A percentile compares a stretch with the other conserved stretches of the same genome.
phyloP scores from a whole-genome alignment of 2,888 invertebrate genomes.

The Escarpia spicata region DNA sequence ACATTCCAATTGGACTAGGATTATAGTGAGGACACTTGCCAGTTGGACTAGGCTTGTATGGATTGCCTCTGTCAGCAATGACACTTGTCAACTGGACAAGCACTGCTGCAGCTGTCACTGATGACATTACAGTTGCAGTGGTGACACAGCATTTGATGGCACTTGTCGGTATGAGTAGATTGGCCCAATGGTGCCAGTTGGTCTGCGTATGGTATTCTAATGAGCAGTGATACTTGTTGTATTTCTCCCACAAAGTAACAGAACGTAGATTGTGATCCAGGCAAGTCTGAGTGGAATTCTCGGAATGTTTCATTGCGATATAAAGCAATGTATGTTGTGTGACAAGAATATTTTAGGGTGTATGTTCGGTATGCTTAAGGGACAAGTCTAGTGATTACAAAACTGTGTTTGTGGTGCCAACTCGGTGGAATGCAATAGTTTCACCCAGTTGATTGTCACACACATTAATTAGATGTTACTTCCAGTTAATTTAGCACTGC shows the following conservation, averaged over 20 bases:
- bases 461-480: not conserved
- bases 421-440: not conserved
- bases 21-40: too few relatives aligned
- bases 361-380: not conserved
- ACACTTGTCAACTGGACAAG: not conserved
- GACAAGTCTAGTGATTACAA: not conserved
- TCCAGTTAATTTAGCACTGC: too few relatives aligned
- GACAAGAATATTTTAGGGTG: not conserved
- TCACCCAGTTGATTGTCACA: not conserved
- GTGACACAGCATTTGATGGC: too few relatives aligned
- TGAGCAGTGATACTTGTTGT: not conserved
- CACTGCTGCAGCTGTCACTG: not conserved
- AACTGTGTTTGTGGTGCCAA: not conserved
- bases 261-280: not conserved
- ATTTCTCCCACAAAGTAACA: not conserved
- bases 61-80: not conserved
- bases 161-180: not conserved
- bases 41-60: not conserved
- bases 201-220: not conserved
- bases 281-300: not conserved
- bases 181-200: not conserved
- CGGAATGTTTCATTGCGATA: not conserved
- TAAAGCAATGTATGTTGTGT: not conserved
- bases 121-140: not conserved
- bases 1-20: not conserved